These are phyloP conservation scores for Stigmatopora nigra DNA, from an alignment of 2,113 vertebrate species.

Conservation along the genomic window DNA sequence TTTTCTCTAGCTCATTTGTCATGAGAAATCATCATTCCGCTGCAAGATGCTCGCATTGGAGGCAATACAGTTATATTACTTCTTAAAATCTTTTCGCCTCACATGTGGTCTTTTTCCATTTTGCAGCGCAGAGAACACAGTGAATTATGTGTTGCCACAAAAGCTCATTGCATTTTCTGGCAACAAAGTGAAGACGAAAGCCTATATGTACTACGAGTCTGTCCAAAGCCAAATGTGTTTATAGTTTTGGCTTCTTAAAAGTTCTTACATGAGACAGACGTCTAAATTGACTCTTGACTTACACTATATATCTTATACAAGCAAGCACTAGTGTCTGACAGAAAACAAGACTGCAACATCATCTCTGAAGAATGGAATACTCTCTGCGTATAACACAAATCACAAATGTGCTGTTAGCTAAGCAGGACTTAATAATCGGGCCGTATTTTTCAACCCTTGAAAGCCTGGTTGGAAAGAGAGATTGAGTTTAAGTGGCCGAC, in stretches of 20 bases:
- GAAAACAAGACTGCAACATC: background rate
- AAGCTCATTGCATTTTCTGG: constrained; percentile 47
- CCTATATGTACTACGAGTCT: constrained; percentile 20
- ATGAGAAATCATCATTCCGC: constrained; percentile 52
- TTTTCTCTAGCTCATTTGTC: constrained; percentile 55
- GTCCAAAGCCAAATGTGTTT: constrained; percentile 24
- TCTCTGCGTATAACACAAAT: constrained; percentile 14
- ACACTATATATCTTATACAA: background rate
- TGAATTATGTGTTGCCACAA: constrained; percentile 46
- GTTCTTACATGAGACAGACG: constrained; percentile 12
- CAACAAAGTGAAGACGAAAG: constrained; percentile 22
- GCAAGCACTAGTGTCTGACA: background rate
- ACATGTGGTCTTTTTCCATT: constrained; percentile 52
- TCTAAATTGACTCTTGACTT: constrained; percentile 25
- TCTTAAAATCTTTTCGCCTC: constrained; percentile 42
- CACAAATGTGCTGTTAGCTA: constrained; percentile 23
- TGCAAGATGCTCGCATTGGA: constrained; percentile 46
- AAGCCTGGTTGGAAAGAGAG: constrained; percentile 35
- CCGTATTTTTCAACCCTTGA: constrained; percentile 6
- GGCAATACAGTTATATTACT: constrained; percentile 49
- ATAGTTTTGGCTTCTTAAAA: constrained; percentile 22
- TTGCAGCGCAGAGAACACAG: constrained; percentile 28
- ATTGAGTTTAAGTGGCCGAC: constrained; percentile 41
- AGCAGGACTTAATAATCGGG: constrained; percentile 1
- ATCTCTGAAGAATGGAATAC: constrained; percentile 11